These are phyloP conservation scores for Sarcophaga carnaria DNA, from an alignment of 2,888 invertebrate species.

Conservation along the genomic window DNA sequence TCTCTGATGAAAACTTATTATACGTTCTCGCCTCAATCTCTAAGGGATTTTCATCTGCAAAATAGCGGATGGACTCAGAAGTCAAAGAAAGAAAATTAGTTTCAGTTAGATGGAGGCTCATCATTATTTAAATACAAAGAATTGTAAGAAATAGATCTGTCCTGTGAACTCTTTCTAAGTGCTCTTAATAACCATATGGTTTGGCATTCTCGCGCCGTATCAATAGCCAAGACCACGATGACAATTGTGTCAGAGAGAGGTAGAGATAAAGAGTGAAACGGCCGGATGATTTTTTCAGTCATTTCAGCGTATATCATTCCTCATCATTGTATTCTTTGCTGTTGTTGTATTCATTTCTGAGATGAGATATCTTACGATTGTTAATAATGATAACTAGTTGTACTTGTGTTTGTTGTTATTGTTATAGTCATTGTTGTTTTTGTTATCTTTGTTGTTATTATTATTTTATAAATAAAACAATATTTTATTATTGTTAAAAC, in stretches of 20 bases:
- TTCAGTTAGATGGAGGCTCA: too few species aligned
- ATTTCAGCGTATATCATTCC: neutral
- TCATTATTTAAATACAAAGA: too few species aligned
- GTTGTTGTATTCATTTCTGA: neutral
- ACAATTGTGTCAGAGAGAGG: slow-evolving; percentile 20
- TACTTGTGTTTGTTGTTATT: slow-evolving; percentile 1
- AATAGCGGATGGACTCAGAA: too few species aligned
- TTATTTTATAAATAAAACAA: slow-evolving; percentile 13
- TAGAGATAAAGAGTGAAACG: neutral
- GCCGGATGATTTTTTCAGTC: slow-evolving; percentile 14
- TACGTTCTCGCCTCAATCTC: too few species aligned
- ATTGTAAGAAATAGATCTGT: too few species aligned
- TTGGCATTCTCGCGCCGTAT: neutral
- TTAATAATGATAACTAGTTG: slow-evolving; percentile 16
- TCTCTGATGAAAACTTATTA: too few species aligned
- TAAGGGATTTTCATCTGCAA: too few species aligned
- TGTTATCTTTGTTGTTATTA: slow-evolving; percentile 14
- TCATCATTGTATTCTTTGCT: neutral
- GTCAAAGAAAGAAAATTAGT: too few species aligned
- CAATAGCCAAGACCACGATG: neutral
- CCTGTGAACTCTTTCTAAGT: too few species aligned
- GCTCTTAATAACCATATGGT: neutral
- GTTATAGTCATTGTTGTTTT: slow-evolving; percentile 16
- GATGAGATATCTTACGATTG: slow-evolving; percentile 39
- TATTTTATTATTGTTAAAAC: slow-evolving; percentile 46